These are phyloP conservation scores for Atta cephalotes DNA, from an alignment of 1,140 invertebrate species.

Conservation along the genomic window DNA sequence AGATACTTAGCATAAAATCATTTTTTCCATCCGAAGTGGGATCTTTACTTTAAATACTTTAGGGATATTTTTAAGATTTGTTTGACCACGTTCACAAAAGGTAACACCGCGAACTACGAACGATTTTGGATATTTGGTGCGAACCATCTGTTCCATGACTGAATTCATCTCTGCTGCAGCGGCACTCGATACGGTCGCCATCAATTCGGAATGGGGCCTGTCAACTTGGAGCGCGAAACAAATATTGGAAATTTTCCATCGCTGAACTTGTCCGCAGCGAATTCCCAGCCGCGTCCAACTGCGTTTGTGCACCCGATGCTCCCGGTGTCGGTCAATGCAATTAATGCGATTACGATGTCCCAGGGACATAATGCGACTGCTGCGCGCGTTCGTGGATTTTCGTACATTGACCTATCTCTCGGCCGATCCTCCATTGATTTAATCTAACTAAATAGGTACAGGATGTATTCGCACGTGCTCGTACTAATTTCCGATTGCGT, in stretches of 20 bases:
- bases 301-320: slow-evolving; percentile 22
- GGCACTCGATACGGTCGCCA: slow-evolving; percentile 19
- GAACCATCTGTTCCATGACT: slow-evolving; percentile 12
- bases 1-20: too few species aligned
- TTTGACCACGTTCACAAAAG: background rate
- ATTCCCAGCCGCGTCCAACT: slow-evolving; percentile 22
- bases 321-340: slow-evolving; percentile 37
- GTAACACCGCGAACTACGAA: background rate
- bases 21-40: too few species aligned
- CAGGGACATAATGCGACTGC: slow-evolving; percentile 49
- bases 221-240: slow-evolving; percentile 43
- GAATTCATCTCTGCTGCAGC: slow-evolving; percentile 24
- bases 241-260: slow-evolving; percentile 44
- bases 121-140: slow-evolving; percentile 18
- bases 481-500: slow-evolving; percentile 36
- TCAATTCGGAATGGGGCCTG: slow-evolving; percentile 25
- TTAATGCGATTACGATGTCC: slow-evolving; percentile 58
- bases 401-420: slow-evolving; percentile 44
- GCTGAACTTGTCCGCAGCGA: background rate
- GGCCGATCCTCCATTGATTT: slow-evolving; percentile 39
- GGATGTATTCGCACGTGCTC: slow-evolving; percentile 6
- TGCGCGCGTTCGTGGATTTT: slow-evolving; percentile 33
- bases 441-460: slow-evolving; percentile 54
- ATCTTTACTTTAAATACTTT: too few species aligned
- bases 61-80: background rate